phyloP scores from a whole-genome alignment of 2,113 vertebrate genomes.

The Mormyrus lacerda region DNA sequence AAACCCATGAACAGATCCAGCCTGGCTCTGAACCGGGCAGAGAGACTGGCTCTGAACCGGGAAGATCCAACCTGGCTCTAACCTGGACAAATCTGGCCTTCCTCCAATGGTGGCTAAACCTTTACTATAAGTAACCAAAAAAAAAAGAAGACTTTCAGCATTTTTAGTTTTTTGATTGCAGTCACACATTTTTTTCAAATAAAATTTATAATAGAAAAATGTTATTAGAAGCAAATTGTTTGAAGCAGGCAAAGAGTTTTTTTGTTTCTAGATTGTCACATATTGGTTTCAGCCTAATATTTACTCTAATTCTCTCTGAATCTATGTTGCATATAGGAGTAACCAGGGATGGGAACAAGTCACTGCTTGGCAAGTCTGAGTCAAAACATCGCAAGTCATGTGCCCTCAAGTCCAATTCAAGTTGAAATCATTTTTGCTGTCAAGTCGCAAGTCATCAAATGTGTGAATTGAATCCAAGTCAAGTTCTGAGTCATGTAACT shows the following conservation, averaged over 20 bases:
- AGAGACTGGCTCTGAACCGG: conserved; percentile 29
- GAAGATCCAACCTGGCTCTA: not conserved
- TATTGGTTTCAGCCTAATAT: not conserved
- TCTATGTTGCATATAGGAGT: not conserved
- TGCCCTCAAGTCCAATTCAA: no score
- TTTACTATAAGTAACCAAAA: no score
- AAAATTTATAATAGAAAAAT: not conserved
- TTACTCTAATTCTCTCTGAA: not conserved
- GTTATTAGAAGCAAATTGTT: not conserved
- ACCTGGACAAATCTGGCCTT: not conserved
- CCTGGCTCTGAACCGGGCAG: conserved; percentile 28
- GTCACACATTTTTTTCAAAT: not conserved
- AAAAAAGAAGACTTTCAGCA: not conserved
- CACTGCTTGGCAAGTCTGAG: no score
- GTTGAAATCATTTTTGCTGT: no score
- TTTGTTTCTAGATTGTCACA: not conserved
- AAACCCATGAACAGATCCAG: conserved; percentile 43
- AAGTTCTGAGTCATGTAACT: no score
- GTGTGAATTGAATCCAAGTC: no score
- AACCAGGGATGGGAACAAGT: no score
- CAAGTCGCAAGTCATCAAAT: no score
- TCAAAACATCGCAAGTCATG: no score
- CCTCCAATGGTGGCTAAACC: not conserved
- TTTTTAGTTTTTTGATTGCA: not conserved
- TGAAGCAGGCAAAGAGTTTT: not conserved